A percentile compares a stretch with the other conserved stretches of the same genome.
phyloP scores from a whole-genome alignment of 2,888 invertebrate species.

The Cepaea hortensis region DNA sequence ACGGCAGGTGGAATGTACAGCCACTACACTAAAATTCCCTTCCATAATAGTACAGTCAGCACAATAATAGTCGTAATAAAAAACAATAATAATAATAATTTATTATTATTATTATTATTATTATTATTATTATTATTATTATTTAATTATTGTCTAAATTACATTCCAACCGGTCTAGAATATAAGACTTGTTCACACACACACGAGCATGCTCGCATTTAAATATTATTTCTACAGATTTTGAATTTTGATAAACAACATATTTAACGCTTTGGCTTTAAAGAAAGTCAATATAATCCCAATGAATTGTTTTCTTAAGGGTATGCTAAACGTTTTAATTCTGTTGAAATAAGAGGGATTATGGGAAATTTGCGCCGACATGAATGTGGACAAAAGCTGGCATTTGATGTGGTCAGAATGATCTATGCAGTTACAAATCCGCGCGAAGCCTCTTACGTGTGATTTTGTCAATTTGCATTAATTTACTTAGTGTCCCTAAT shows the following conservation, averaged over 20 bases:
- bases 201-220: neutral
- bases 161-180: neutral
- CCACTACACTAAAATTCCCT: no score
- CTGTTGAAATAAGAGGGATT: constrained; percentile 19
- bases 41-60: no score
- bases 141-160: no score
- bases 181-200: neutral
- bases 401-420: neutral
- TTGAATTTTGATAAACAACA: neutral
- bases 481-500: neutral
- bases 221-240: neutral
- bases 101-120: no score
- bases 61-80: no score
- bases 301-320: neutral
- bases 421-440: neutral
- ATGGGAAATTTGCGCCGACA: neutral
- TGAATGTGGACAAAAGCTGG: constrained; percentile 16
- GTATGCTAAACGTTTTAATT: neutral
- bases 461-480: neutral
- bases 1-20: no score
- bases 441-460: neutral
- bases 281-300: neutral
- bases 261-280: neutral
- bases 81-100: no score
- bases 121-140: no score